Evolutionary conservation across 2,888 invertebrate genomes (phyloP).

Genomic region (Seira ritae): DNA sequence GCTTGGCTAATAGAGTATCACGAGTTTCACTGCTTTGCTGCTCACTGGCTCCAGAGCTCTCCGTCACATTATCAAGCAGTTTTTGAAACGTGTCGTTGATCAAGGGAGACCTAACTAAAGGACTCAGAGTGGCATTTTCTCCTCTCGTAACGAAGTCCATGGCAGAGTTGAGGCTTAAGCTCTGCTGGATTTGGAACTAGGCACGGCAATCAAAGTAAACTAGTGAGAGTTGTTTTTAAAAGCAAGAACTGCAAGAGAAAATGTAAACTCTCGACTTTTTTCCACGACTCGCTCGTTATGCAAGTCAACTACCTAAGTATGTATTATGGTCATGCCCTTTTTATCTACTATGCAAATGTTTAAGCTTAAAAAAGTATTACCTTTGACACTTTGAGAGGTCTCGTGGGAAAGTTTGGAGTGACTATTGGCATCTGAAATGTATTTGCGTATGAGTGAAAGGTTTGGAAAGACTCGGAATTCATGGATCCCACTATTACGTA

Average conservation of each 20-base stretch:
- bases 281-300: slow-evolving; percentile 4
- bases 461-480: slow-evolving; percentile 94
- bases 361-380: slow-evolving; percentile 35
- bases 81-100: slow-evolving; percentile 63
- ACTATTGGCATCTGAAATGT: slow-evolving; percentile 97
- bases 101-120: slow-evolving; percentile 55
- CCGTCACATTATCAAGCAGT: slow-evolving; percentile 43
- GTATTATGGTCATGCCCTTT: not conserved
- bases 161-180: slow-evolving; percentile 55
- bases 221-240: not conserved
- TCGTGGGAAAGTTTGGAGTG: slow-evolving; percentile 90
- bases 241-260: too few species aligned
- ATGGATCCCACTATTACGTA: slow-evolving; percentile 94
- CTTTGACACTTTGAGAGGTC: slow-evolving; percentile 58
- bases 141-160: slow-evolving; percentile 54
- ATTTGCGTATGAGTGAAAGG: slow-evolving; percentile 94
- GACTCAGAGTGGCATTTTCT: slow-evolving; percentile 51
- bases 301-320: not conserved
- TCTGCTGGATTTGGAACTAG: slow-evolving; percentile 62
- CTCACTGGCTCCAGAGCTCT: slow-evolving; percentile 2
- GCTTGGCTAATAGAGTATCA: slow-evolving; percentile 41
- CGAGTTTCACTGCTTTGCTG: slow-evolving; percentile 34
- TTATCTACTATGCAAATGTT: not conserved
- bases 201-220: not conserved
- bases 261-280: slow-evolving; percentile 15